A percentile compares a stretch with the other conserved stretches of the same genome.
Conservation (phyloP, 2,113 vertebrate genomes). For the Saguinus imperator region DNA sequence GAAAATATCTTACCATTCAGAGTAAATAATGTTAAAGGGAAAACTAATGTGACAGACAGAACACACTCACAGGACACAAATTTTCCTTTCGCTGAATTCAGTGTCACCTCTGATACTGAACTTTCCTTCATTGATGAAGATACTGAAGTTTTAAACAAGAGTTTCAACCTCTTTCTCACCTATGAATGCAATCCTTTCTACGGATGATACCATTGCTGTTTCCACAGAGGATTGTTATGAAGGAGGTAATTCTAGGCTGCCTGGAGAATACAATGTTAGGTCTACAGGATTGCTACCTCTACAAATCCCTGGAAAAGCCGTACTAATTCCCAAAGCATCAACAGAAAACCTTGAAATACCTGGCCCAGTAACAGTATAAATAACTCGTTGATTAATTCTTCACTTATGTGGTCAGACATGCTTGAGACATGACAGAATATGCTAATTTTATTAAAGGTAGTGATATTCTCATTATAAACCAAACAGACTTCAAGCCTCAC, state of each 20-base stretch:
- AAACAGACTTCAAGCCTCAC: background rate
- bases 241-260: background rate
- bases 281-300: background rate
- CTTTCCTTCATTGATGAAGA: background rate
- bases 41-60: background rate
- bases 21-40: background rate
- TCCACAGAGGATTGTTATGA: background rate
- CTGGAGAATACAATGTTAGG: background rate
- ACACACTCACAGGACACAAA: background rate
- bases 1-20: background rate
- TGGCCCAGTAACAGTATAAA: background rate
- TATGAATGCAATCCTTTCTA: background rate
- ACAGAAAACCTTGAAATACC: background rate
- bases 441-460: background rate
- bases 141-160: background rate
- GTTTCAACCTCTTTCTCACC: background rate
- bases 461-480: background rate
- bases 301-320: background rate
- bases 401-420: background rate
- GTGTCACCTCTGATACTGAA: background rate
- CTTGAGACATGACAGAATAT: background rate
- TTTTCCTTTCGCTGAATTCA: background rate
- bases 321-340: background rate
- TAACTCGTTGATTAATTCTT: background rate
- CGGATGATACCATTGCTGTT: background rate